These are phyloP conservation scores for Entomobrya multifasciata DNA, from an alignment of 2,888 invertebrate species.

Conservation along the genomic window DNA sequence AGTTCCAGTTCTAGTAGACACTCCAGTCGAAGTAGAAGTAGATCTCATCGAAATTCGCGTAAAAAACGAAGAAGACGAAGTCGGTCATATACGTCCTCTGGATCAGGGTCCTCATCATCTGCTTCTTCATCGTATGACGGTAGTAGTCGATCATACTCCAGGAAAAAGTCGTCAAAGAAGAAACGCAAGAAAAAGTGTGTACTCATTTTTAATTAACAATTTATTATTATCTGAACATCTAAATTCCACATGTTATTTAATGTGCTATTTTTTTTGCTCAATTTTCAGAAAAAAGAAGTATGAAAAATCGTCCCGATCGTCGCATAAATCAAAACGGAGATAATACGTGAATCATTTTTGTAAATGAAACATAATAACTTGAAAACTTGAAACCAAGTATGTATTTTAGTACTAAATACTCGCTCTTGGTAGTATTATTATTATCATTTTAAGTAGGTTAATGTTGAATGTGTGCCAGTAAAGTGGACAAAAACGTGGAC, in stretches of 20 bases:
- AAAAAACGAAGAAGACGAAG: constrained; percentile 35
- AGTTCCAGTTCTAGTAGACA: constrained; percentile 42
- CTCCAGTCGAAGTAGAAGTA: constrained; percentile 57
- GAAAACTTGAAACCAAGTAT: too few species aligned
- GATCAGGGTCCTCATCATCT: constrained; percentile 32
- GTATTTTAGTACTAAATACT: too few species aligned
- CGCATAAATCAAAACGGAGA: constrained; percentile 69
- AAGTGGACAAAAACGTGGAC: too few species aligned
- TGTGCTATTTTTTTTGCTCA: neutral
- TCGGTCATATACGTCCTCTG: constrained; percentile 52
- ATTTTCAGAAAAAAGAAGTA: constrained; percentile 71
- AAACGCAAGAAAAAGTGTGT: constrained; percentile 75
- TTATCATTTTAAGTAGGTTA: too few species aligned
- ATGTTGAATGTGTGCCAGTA: too few species aligned
- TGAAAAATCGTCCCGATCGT: constrained; percentile 69
- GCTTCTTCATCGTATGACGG: constrained; percentile 52
- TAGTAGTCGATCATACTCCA: constrained; percentile 46
- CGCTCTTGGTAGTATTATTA: too few species aligned
- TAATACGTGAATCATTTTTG: constrained; percentile 35
- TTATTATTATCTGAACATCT: too few species aligned
- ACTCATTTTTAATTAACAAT: neutral
- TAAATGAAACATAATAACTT: too few species aligned
- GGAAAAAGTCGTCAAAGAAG: constrained; percentile 73
- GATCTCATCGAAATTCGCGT: constrained; percentile 42
- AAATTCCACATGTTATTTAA: neutral